phyloP scores from a whole-genome alignment of 2,113 vertebrate species.

The Bubo bubo region DNA sequence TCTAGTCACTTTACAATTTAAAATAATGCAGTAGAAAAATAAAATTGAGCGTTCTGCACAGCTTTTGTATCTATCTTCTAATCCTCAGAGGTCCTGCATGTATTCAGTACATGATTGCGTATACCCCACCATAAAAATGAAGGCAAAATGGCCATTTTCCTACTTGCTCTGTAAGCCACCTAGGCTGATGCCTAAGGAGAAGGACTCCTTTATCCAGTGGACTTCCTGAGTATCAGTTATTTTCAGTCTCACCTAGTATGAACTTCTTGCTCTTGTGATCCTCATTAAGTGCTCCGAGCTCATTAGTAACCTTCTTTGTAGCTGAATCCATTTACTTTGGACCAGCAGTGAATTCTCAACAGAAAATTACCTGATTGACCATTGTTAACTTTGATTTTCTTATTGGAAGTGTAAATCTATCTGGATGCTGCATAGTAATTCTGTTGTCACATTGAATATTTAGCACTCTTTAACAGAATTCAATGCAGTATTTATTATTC shows the following conservation, averaged over 20 bases:
- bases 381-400: background rate
- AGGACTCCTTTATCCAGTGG: background rate
- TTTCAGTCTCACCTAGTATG: accelerated
- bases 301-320: background rate
- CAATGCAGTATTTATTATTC: background rate
- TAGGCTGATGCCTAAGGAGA: background rate
- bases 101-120: background rate
- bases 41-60: background rate
- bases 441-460: background rate
- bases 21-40: background rate
- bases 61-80: background rate
- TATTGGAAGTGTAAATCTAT: background rate
- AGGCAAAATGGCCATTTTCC: background rate
- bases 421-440: background rate
- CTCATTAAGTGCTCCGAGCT: background rate
- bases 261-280: background rate
- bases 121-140: background rate
- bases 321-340: background rate
- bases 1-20: background rate
- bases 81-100: background rate
- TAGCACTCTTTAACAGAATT: background rate
- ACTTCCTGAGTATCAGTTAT: background rate
- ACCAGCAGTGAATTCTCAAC: background rate
- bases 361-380: background rate
- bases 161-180: background rate